Percentiles rank a stretch among this genome's conserved stretches.
Conservation (phyloP, 1,140 invertebrate species). For the Agrypnia vestita region DNA sequence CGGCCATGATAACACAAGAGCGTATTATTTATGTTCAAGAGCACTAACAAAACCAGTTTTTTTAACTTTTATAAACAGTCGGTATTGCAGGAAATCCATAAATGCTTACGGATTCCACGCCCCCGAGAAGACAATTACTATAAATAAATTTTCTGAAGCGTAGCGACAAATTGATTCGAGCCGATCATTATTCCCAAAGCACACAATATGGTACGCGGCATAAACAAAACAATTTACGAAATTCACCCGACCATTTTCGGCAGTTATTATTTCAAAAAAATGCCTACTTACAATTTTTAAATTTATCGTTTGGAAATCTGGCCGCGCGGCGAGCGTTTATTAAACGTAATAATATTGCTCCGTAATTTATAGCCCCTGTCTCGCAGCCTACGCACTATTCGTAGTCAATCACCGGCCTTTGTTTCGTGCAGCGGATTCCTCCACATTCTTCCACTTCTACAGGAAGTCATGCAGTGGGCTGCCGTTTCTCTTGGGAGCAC, state of each 20-base stretch:
- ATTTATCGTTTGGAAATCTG: constrained; percentile 3
- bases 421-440: constrained; percentile 16
- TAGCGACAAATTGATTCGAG: constrained; percentile 17
- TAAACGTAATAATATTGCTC: constrained; percentile 36
- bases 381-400: constrained; percentile 11
- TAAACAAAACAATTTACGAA: constrained; percentile 3
- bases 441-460: constrained; percentile 31
- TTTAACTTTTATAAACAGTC: too few species aligned
- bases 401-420: constrained; percentile 35
- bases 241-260: background rate
- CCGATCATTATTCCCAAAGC: background rate
- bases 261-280: background rate
- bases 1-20: too few species aligned
- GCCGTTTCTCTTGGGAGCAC: constrained; percentile 16
- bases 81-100: background rate
- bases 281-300: background rate
- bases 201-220: background rate
- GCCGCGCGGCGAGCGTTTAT: constrained; percentile 20
- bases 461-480: constrained; percentile 29
- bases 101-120: background rate
- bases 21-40: too few species aligned
- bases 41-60: too few species aligned
- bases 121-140: background rate
- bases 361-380: constrained; percentile 8
- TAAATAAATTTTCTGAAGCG: background rate